These are phyloP conservation scores for Cliona cf. orientalis DNA, from an alignment of 37 sponge, comb jelly and placozoan genomes.

Conservation along the genomic window DNA sequence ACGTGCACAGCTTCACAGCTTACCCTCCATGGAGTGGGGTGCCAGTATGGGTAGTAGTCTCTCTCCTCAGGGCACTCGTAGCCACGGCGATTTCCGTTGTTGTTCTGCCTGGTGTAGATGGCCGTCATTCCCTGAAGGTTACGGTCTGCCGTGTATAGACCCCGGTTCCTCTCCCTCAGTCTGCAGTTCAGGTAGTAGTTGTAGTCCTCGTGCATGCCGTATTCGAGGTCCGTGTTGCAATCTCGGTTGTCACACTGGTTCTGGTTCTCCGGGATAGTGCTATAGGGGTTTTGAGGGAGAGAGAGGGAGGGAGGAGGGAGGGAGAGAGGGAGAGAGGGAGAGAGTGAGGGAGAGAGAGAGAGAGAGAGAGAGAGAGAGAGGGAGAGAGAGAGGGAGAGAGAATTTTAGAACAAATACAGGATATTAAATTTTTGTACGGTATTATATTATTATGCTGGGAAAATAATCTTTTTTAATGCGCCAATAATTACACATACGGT, in stretches of 20 bases:
- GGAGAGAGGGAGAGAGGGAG: conserved; percentile 3
- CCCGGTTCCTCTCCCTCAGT: conserved; percentile 83
- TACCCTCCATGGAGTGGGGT: conserved; percentile 97
- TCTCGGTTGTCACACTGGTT: conserved; percentile 77
- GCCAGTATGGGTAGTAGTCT: conserved; percentile 99
- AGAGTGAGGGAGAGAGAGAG: neutral
- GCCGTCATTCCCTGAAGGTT: conserved; percentile 78
- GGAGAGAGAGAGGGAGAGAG: neutral
- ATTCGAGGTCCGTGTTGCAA: conserved; percentile 93
- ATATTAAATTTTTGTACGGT: too few species aligned
- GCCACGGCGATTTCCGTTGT: conserved; percentile 86
- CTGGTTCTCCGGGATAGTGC: conserved; percentile 90
- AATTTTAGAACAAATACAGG: neutral
- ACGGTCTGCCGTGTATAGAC: conserved; percentile 95
- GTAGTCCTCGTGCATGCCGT: conserved; percentile 96
- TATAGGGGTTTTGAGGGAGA: conserved; percentile 2
- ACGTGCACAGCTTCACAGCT: too few species aligned
- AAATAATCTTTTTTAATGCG: too few species aligned
- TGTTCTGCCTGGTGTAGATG: conserved; percentile 95
- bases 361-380: neutral
- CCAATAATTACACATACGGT: too few species aligned
- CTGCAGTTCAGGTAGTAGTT: conserved; percentile 91
- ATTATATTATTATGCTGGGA: too few species aligned
- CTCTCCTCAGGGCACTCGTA: conserved; percentile 99
- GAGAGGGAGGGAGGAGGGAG: neutral